These are phyloP conservation scores for Desmophyllum pertusum DNA, from an alignment of 92 coral and sea anemone species.

Conservation along the genomic window DNA sequence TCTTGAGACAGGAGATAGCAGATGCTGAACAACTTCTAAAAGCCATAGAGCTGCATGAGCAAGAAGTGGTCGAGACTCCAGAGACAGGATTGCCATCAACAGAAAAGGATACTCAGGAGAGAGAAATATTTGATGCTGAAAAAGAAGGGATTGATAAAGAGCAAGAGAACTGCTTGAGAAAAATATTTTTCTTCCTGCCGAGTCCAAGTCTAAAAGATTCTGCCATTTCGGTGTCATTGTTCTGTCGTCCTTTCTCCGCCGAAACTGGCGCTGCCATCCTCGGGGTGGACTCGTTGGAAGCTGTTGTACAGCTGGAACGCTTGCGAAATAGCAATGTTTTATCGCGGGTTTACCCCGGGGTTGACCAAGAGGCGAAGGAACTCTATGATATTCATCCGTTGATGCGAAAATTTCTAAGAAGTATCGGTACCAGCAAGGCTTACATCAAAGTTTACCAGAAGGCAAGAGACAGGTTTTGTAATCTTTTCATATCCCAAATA, in stretches of 20 bases:
- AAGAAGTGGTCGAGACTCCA: neutral
- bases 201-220: constrained; percentile 33
- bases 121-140: constrained; percentile 4
- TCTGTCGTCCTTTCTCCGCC: constrained; percentile 48
- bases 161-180: constrained; percentile 16
- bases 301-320: constrained; percentile 28
- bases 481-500: constrained; percentile 34
- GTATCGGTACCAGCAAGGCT: constrained; percentile 9
- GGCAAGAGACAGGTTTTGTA: constrained; percentile 51
- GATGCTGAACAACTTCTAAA: constrained; percentile 36
- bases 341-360: no score
- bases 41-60: constrained; percentile 30
- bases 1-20: constrained; percentile 54
- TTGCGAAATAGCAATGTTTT: constrained; percentile 20
- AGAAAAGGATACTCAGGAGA: neutral
- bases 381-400: constrained; percentile 62
- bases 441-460: constrained; percentile 19
- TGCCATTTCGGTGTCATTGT: constrained; percentile 45
- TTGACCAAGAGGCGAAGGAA: constrained; percentile 26
- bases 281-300: constrained; percentile 11
- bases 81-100: neutral
- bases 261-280: constrained; percentile 36
- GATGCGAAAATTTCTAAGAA: constrained; percentile 43
- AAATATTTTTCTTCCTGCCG: constrained; percentile 36
- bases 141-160: constrained; percentile 19